Conservation (phyloP, 2,888 invertebrate genomes). For the Trachelus troglodyta region DNA sequence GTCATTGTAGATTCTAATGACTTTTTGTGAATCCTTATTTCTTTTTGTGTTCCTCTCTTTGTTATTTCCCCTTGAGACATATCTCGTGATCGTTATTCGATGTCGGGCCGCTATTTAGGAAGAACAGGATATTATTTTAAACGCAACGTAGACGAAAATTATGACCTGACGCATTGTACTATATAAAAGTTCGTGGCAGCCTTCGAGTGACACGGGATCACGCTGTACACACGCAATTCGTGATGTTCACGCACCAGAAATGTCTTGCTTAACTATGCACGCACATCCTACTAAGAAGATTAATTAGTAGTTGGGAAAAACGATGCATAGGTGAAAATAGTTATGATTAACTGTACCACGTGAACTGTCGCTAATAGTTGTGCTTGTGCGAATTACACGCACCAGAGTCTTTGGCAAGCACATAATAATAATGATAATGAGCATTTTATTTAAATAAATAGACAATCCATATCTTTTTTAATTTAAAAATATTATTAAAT, state of each 20-base stretch:
- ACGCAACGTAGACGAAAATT: neutral
- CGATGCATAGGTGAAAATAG: neutral
- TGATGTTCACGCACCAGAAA: constrained; percentile 3
- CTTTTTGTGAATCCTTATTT: neutral
- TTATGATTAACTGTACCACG: neutral
- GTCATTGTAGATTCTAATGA: neutral
- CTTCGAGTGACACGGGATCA: constrained; percentile 18
- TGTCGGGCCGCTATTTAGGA: neutral
- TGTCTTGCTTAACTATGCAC: neutral
- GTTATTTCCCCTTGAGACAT: neutral
- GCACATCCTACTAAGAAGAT: neutral
- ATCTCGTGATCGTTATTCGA: neutral
- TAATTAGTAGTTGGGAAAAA: neutral
- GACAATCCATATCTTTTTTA: neutral
- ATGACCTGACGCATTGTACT: neutral
- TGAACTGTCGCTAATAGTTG: neutral
- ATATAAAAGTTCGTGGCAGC: constrained; percentile 13
- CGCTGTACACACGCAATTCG: constrained; percentile 7
- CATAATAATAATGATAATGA: neutral
- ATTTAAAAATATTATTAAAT: neutral
- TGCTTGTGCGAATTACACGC: neutral
- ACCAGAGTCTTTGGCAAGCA: neutral
- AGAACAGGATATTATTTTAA: neutral
- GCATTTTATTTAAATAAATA: neutral
- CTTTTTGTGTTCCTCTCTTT: neutral